Percentiles rank a stretch among this genome's conserved stretches.
Conservation (phyloP, 1,140 invertebrate species). For the Sminthurinus signatus region DNA sequence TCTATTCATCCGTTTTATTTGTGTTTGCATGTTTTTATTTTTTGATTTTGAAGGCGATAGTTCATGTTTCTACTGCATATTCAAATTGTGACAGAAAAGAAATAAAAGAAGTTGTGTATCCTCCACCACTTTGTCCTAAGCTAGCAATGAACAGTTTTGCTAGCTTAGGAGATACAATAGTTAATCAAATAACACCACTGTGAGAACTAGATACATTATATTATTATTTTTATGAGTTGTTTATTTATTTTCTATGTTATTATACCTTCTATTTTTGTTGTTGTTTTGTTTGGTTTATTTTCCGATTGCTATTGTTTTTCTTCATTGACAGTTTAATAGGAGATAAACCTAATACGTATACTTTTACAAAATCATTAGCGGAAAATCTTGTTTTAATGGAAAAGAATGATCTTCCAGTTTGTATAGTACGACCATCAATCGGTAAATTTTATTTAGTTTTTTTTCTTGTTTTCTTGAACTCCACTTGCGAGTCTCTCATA, state of each 20-base stretch:
- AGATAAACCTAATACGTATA: not conserved
- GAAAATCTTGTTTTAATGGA: not conserved
- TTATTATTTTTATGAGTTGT: not conserved
- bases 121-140: constrained; percentile 40
- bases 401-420: not conserved
- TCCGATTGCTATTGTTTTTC: no score
- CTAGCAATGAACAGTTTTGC: not conserved
- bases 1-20: no score
- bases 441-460: not conserved
- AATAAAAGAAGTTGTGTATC: constrained; percentile 76
- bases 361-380: not conserved
- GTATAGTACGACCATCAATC: not conserved
- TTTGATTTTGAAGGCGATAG: constrained; percentile 55
- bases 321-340: not conserved
- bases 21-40: no score
- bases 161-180: not conserved
- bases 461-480: not conserved
- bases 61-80: constrained; percentile 86
- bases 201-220: not conserved
- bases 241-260: not conserved
- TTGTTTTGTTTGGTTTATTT: no score
- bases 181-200: not conserved
- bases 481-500: no score
- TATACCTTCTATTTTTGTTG: not conserved
- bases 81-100: constrained; percentile 68